Percentiles rank a stretch among this genome's conserved stretches.
These are phyloP conservation scores for Hemithea aestivaria DNA, from an alignment of 2,888 invertebrate species.

Conservation along the genomic window DNA sequence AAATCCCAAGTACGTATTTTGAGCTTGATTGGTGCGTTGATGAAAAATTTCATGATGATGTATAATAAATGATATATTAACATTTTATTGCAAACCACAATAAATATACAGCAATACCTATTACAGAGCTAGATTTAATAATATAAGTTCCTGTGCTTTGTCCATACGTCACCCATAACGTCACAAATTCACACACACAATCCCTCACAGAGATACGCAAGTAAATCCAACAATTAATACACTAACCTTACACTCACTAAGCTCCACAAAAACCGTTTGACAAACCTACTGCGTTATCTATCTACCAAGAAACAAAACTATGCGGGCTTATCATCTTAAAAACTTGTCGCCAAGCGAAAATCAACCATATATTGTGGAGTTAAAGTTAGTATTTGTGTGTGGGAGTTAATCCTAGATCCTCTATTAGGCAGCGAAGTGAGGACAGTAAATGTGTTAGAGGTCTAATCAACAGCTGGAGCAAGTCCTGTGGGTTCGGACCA, in stretches of 20 bases:
- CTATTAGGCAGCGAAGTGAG: conserved; percentile 28
- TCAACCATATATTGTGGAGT: conserved; percentile 1
- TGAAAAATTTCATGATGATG: too few relatives aligned
- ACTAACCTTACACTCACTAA: conserved; percentile 19
- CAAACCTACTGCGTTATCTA: conserved; percentile 25
- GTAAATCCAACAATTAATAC: conserved; percentile 1
- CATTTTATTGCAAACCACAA: too few relatives aligned
- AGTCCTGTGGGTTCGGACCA: conserved; percentile 14
- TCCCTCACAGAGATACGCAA: too few relatives aligned
- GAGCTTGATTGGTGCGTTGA: too few relatives aligned
- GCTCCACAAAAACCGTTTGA: conserved; percentile 23
- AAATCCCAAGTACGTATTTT: too few relatives aligned
- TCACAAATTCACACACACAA: too few relatives aligned
- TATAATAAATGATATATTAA: too few relatives aligned
- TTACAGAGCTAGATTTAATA: too few relatives aligned
- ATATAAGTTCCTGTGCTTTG: too few relatives aligned
- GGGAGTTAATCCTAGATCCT: conserved; percentile 24
- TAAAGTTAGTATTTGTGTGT: conserved; percentile 3
- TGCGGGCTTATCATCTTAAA: conserved; percentile 23
- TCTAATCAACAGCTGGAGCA: conserved; percentile 26
- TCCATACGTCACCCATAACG: too few relatives aligned
- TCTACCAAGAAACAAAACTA: conserved; percentile 23
- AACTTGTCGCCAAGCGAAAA: not conserved
- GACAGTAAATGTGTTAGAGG: conserved; percentile 25
- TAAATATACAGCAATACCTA: too few relatives aligned